Evolutionary conservation across 2,113 vertebrate species (phyloP).

Genomic region (Tenebrosternarchus preto): DNA sequence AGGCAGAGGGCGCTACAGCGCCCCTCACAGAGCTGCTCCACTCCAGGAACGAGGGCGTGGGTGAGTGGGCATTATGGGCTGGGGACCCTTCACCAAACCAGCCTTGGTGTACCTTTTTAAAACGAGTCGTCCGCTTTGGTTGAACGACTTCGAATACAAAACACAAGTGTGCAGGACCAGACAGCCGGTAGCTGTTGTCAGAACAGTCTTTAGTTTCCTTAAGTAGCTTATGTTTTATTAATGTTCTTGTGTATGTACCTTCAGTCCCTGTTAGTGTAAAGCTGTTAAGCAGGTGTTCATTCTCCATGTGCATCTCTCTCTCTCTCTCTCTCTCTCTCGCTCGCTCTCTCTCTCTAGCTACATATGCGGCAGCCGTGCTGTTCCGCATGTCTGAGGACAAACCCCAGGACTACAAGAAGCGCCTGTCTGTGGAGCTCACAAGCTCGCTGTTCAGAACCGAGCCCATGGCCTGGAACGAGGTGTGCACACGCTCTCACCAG

Average conservation of each 20-base stretch:
- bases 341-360: constrained; percentile 74
- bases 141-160: too few species aligned
- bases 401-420: constrained; percentile 97
- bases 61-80: constrained; percentile 65
- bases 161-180: too few species aligned
- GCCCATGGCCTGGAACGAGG: constrained; percentile 98
- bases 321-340: not conserved
- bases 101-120: too few species aligned
- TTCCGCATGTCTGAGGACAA: constrained; percentile 99
- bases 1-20: constrained; percentile 96
- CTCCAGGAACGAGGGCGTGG: constrained; percentile 97
- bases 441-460: constrained; percentile 97
- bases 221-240: not conserved
- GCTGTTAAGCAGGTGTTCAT: not conserved
- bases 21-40: constrained; percentile 95
- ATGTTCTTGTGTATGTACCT: too few species aligned
- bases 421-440: constrained; percentile 94
- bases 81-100: too few species aligned
- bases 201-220: too few species aligned
- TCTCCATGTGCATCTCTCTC: not conserved
- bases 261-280: not conserved
- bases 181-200: too few species aligned
- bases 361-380: constrained; percentile 93
- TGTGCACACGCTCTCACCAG: constrained; percentile 50
- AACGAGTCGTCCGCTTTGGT: too few species aligned